Conservation (phyloP, 2,888 invertebrate species). For the Acholoe squamosa region DNA sequence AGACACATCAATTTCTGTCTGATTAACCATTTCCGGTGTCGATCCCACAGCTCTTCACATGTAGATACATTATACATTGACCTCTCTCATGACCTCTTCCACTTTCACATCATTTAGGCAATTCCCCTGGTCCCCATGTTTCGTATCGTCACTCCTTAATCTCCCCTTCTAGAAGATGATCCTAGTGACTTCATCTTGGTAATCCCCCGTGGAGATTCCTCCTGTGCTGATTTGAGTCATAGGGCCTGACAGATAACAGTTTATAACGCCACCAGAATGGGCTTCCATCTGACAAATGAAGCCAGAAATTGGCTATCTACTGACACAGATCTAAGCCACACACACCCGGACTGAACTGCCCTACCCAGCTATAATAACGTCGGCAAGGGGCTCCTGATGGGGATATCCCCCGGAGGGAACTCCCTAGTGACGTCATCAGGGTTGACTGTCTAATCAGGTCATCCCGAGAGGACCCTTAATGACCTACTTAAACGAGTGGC, state of each 20-base stretch:
- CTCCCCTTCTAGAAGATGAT: too few species aligned
- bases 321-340: neutral
- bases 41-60: too few species aligned
- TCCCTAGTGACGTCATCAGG: slow-evolving; percentile 25
- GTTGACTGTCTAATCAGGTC: slow-evolving; percentile 43
- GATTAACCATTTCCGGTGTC: too few species aligned
- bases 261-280: slow-evolving; percentile 12
- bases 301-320: neutral
- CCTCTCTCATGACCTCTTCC: too few species aligned
- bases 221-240: neutral
- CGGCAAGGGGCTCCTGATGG: neutral
- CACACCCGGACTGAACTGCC: neutral
- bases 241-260: neutral
- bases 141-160: too few species aligned
- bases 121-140: too few species aligned
- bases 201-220: neutral
- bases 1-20: too few species aligned
- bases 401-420: slow-evolving; percentile 14
- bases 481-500: slow-evolving; percentile 49
- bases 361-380: neutral
- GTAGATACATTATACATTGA: too few species aligned
- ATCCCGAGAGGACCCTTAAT: slow-evolving; percentile 38
- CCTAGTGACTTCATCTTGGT: neutral
- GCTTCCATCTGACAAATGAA: neutral
- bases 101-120: too few species aligned